Evolutionary conservation across 2,888 invertebrate species (phyloP).

Genomic region (Melinaea marsaeus): DNA sequence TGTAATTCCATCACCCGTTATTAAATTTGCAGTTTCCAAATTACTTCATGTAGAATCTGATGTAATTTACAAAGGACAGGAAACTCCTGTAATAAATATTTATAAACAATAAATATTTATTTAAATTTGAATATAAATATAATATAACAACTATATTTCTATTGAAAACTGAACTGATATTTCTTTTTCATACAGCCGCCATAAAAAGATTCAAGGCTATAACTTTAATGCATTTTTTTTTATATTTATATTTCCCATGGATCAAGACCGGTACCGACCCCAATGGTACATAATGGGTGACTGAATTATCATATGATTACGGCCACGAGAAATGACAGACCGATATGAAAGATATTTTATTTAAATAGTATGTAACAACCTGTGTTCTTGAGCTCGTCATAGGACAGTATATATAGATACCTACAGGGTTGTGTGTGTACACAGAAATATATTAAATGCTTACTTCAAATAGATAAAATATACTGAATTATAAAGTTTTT

Average conservation of each 20-base stretch:
- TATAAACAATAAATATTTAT: too few species aligned
- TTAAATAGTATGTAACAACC: slow-evolving; percentile 2
- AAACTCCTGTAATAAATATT: too few species aligned
- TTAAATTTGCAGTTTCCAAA: too few species aligned
- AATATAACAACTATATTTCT: too few species aligned
- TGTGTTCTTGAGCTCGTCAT: not conserved
- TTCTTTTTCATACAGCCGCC: slow-evolving; percentile 29
- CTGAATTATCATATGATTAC: slow-evolving; percentile 68
- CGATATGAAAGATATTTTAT: slow-evolving; percentile 12
- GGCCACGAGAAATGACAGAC: slow-evolving; percentile 15
- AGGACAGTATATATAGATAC: not conserved
- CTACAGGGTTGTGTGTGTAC: too few species aligned
- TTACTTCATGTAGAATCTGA: too few species aligned
- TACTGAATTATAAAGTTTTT: too few species aligned
- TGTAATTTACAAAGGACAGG: too few species aligned
- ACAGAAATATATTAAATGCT: not conserved
- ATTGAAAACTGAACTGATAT: too few species aligned
- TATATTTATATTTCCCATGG: slow-evolving; percentile 72
- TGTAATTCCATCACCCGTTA: too few species aligned
- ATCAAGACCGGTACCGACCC: slow-evolving; percentile 59
- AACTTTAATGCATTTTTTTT: slow-evolving; percentile 67
- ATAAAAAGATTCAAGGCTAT: slow-evolving; percentile 57
- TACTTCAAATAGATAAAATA: not conserved
- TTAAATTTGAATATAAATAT: too few species aligned
- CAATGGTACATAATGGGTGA: slow-evolving; percentile 70